Conservation (phyloP, 2,888 invertebrate species). For the Luffia ferchaultella region DNA sequence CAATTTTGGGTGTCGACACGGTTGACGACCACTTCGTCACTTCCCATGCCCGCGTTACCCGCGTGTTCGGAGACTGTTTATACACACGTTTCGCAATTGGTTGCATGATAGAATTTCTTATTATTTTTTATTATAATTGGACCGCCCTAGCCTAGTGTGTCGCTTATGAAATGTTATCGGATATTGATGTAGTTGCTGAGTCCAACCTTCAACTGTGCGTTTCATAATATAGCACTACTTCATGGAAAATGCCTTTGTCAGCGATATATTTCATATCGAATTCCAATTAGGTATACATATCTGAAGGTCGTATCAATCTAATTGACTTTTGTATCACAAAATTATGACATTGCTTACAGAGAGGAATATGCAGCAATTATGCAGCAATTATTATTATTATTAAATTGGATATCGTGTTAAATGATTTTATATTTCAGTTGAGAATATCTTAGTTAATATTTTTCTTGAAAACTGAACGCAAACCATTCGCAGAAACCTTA, state of each 20-base stretch:
- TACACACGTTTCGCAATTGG: slow-evolving; percentile 20
- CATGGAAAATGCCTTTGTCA: not conserved
- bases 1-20: slow-evolving; percentile 30
- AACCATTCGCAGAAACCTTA: no score
- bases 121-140: slow-evolving; percentile 7
- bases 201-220: slow-evolving; percentile 27
- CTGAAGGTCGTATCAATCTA: no score
- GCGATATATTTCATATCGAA: no score
- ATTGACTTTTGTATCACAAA: no score
- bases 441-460: no score
- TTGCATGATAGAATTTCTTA: slow-evolving; percentile 15
- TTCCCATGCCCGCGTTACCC: slow-evolving; percentile 25
- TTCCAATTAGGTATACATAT: no score
- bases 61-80: slow-evolving; percentile 26
- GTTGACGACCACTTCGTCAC: slow-evolving; percentile 15
- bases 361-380: no score
- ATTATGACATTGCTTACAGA: no score
- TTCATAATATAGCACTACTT: slow-evolving; percentile 20
- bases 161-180: slow-evolving; percentile 19
- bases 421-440: no score
- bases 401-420: no score
- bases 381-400: no score
- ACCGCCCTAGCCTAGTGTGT: slow-evolving; percentile 7
- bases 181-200: slow-evolving; percentile 19
- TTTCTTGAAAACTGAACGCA: no score